Conservation (phyloP, 2,797 vertebrate species). For the Nannoperca obscura region DNA sequence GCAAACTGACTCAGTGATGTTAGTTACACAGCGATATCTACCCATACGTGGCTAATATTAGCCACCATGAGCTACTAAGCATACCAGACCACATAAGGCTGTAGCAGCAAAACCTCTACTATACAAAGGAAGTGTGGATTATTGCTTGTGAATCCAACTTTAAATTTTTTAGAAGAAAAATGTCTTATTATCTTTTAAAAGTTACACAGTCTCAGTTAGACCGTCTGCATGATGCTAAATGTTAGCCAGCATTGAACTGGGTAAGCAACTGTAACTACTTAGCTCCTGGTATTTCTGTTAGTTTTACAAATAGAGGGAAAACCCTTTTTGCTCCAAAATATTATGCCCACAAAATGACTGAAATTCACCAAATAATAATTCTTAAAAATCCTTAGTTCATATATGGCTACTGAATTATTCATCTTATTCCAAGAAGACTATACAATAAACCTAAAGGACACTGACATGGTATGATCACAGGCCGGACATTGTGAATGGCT, state of each 20-base stretch:
- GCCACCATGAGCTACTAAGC: neutral
- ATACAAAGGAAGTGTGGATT: neutral
- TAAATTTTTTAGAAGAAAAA: constrained; percentile 5
- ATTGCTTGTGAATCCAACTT: neutral
- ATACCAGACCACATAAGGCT: neutral
- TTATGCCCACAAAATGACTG: neutral
- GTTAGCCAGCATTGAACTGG: neutral
- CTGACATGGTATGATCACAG: constrained; percentile 3
- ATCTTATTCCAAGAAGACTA: neutral
- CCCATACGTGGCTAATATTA: neutral
- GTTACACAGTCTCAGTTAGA: neutral
- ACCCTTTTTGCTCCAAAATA: neutral
- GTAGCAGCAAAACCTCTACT: neutral
- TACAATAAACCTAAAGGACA: constrained; percentile 11
- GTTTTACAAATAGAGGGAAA: neutral
- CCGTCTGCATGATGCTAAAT: neutral
- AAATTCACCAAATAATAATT: neutral
- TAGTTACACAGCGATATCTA: neutral
- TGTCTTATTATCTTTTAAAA: neutral
- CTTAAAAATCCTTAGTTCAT: neutral
- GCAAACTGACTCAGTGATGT: neutral
- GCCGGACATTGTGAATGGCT: constrained; percentile 25
- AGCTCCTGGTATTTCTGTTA: neutral
- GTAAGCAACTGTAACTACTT: neutral
- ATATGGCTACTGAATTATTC: neutral